These are phyloP conservation scores for Semotilus atromaculatus DNA, from an alignment of 2,797 vertebrate genomes.

Conservation along the genomic window DNA sequence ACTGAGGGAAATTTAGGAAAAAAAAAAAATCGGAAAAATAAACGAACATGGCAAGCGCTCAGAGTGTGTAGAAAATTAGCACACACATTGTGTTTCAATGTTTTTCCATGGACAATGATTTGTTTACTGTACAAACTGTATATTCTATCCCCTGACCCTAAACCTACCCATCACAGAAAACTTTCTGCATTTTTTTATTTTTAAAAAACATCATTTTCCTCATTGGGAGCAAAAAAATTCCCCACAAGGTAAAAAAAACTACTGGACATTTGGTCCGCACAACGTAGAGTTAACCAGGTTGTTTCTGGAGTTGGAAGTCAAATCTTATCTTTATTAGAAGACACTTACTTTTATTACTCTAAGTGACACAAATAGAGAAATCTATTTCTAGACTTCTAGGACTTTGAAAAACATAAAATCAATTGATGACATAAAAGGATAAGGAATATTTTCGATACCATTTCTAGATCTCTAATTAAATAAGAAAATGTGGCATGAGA, in stretches of 20 bases:
- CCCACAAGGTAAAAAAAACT: background rate
- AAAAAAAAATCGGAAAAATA: constrained; percentile 52
- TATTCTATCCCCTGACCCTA: background rate
- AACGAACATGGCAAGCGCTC: background rate
- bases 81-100: background rate
- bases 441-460: background rate
- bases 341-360: too few relatives aligned
- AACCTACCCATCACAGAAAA: background rate
- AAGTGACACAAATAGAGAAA: too few relatives aligned
- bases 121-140: background rate
- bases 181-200: too few relatives aligned
- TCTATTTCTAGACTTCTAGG: too few relatives aligned
- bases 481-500: background rate
- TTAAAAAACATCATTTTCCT: background rate
- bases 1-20: constrained; percentile 35
- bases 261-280: background rate
- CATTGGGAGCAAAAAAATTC: background rate
- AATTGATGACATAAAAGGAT: background rate
- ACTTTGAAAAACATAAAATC: background rate
- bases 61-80: constrained; percentile 6
- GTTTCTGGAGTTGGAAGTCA: too few relatives aligned
- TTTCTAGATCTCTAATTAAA: background rate
- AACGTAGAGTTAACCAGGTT: too few relatives aligned
- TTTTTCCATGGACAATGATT: background rate
- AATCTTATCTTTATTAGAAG: too few relatives aligned